phyloP scores from a whole-genome alignment of 1,140 invertebrate species.

The Helicorthomorpha holstii region DNA sequence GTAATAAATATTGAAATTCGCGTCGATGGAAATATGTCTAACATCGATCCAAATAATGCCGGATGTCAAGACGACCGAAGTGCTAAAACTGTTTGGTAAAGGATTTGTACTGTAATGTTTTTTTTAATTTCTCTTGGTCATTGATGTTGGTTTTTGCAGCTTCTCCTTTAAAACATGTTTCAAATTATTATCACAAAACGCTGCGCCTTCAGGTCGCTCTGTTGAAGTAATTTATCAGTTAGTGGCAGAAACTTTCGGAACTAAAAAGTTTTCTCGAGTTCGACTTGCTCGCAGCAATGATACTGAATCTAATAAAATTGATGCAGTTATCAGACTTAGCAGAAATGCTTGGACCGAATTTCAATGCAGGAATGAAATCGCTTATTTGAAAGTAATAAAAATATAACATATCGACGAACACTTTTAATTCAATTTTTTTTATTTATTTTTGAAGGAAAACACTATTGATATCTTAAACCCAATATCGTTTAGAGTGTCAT shows the following conservation, averaged over 20 bases:
- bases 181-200: conserved; percentile 32
- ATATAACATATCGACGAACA: too few relatives aligned
- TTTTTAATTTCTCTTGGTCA: neutral
- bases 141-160: conserved; percentile 26
- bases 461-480: conserved; percentile 22
- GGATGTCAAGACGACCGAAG: conserved; percentile 47
- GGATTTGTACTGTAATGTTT: conserved; percentile 8
- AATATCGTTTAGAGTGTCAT: conserved; percentile 55
- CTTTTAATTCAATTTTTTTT: conserved; percentile 6
- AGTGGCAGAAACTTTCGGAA: neutral
- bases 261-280: neutral
- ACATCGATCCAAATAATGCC: conserved; percentile 58
- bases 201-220: too few relatives aligned
- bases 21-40: conserved; percentile 38
- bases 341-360: too few relatives aligned
- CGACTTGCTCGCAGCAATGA: neutral
- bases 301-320: neutral
- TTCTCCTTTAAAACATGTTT: conserved; percentile 79
- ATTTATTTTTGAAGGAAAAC: neutral
- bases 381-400: neutral
- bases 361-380: conserved; percentile 29
- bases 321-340: conserved; percentile 27
- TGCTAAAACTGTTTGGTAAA: conserved; percentile 53
- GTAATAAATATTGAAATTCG: conserved; percentile 60
- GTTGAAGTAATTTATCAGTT: neutral